Base-by-base conservation (phyloP, 2,888 invertebrate species). In the Apodemia duryi region DNA sequence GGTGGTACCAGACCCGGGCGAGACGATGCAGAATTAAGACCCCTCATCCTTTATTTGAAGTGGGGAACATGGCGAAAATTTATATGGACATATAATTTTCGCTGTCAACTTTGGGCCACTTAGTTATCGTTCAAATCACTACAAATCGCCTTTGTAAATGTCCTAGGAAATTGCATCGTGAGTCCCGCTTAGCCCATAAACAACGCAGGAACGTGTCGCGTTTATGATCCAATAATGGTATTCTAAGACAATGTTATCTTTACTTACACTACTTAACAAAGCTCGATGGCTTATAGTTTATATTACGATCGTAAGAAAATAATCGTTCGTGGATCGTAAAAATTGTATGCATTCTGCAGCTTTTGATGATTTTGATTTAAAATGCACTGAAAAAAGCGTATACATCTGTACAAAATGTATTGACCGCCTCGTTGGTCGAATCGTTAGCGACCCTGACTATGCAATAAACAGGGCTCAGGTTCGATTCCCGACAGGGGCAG, bases 141-240 rank as follows among this genome's bases (percentile, higher is more conserved):
- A 83, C 88, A 85, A 86, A 86, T 86, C 80, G 83, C 81, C 80
- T 66, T 52, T 74, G 76, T 82, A 85, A 88, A 86, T 84, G 84
- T 86, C 84, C 84, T 81, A 84, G 77, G 82, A 86, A 88, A 89
- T 89, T 87, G 87, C 81, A 82, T 89, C 89, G 89, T 88, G 88
- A 88, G 85, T 85, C 85, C 79, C 88, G 85, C 81, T 75, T 76
- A 66, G 79, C 73, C 79, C 79, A 86, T 91, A 89, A 88, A 90
- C 74, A 79, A 87, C 79, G 75, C 75, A 70, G 76, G 78, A 80
- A 81, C 74, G 80, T 79, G 83, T 81, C 82, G 82, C 86, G 81
- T 85, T 86, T 86, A 87, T 88, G 85, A 83, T 82, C 81, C 80
- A 79, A 77, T 83, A 81, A 85, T 85, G 81, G 81, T 79, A 78